Evolutionary conservation across 1,140 invertebrate genomes (phyloP).

Genomic region (Lucilia cuprina): DNA sequence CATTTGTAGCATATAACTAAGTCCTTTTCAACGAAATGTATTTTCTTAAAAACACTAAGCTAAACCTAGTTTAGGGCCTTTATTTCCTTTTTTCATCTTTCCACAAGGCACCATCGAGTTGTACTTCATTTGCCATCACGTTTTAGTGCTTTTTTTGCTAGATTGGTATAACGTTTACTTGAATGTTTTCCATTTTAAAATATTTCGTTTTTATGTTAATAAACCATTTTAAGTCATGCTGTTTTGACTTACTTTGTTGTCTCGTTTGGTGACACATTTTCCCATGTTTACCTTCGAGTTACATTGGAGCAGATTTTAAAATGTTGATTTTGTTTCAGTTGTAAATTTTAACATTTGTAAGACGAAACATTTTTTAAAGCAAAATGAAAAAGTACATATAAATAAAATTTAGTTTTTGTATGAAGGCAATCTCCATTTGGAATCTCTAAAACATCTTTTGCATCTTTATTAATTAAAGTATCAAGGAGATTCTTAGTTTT

Average conservation of each 20-base stretch:
- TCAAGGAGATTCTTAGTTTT: too few relatives aligned
- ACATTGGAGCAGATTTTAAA: not conserved
- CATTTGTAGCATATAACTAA: too few relatives aligned
- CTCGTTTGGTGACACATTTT: conserved; percentile 30
- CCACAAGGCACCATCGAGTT: too few relatives aligned
- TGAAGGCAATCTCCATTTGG: too few relatives aligned
- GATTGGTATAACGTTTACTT: not conserved
- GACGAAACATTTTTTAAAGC: too few relatives aligned
- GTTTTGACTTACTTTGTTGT: conserved; percentile 29
- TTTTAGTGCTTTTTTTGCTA: not conserved
- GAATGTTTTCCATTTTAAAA: conserved; percentile 17
- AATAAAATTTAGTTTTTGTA: too few relatives aligned
- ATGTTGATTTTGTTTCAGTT: not conserved
- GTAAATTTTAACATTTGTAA: too few relatives aligned
- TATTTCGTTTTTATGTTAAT: conserved; percentile 35
- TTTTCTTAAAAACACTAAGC: too few relatives aligned
- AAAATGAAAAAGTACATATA: too few relatives aligned
- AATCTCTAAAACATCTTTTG: too few relatives aligned
- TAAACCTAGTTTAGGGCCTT: conserved; percentile 1
- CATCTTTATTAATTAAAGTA: too few relatives aligned
- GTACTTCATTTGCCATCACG: not conserved
- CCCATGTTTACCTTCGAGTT: not conserved
- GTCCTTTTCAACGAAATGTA: too few relatives aligned
- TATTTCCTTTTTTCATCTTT: not conserved
- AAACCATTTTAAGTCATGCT: conserved; percentile 33